phyloP scores from a whole-genome alignment of 2,888 invertebrate species.

The Stenodera caucasica region DNA sequence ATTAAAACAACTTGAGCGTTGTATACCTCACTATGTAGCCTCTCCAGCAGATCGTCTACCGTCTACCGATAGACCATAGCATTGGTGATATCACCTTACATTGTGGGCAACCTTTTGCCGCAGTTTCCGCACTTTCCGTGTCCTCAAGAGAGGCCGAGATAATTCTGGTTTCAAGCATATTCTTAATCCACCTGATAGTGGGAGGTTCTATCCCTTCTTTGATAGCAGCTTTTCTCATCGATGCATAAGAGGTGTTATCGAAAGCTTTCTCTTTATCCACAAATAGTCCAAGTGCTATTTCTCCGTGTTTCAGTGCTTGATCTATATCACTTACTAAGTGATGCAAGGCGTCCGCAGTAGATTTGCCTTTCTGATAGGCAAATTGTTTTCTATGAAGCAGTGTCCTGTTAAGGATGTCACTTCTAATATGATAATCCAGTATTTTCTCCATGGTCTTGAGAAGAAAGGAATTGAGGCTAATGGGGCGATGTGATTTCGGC shows the following conservation, averaged over 20 bases:
- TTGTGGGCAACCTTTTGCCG: not conserved
- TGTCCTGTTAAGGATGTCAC: not conserved
- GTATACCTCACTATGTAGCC: not conserved
- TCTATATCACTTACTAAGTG: not conserved
- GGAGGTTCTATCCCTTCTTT: not conserved
- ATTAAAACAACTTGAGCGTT: not conserved
- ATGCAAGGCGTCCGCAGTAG: not conserved
- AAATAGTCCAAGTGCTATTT: not conserved
- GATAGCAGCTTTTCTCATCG: not conserved
- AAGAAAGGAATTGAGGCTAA: not conserved
- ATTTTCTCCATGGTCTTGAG: not conserved
- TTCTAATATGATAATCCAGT: not conserved
- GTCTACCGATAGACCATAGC: too few species aligned
- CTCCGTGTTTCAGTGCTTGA: not conserved
- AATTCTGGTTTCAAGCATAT: not conserved
- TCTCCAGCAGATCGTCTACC: too few species aligned
- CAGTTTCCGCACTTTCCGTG: not conserved
- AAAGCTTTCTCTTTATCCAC: not conserved
- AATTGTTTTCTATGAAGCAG: not conserved
- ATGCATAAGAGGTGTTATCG: not conserved
- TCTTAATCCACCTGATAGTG: not conserved
- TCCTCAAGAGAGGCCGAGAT: not conserved
- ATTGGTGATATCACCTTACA: not conserved
- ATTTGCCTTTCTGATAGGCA: not conserved
- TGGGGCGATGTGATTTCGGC: not conserved